Base-by-base conservation (phyloP, 2,113 vertebrate genomes). In the Syrrhaptes paradoxus region DNA sequence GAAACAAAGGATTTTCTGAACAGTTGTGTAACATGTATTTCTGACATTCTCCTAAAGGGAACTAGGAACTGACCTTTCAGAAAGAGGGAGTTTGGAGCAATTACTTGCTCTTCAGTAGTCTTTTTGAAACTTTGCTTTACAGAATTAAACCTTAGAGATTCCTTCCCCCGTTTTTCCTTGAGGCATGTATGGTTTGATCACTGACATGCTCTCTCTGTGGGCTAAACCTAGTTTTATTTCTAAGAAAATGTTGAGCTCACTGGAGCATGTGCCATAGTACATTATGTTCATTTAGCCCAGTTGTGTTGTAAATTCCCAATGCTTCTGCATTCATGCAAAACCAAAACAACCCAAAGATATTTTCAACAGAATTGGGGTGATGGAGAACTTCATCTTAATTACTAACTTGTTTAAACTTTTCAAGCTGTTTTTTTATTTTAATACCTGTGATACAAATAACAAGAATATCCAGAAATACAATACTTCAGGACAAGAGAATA, bases 131-230 rank as follows among this genome's bases (percentile, higher is more conserved):
- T 94, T 78, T 81, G 48, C 89, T 95, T 96, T 91, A 92, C 67
- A 82, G 41, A 95, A 92, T 95, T 92, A 91, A 96, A 91, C 94
- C 95, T 82, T 70, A 92, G 94, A 95, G 93, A 94, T 52, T 92
- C 66, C 45, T 89, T 74, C 79, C 46, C 20, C 51, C 63, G 18
- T n/a, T 94, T 94, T 95, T 95, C 94, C 91, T 92, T 31, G 34
- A 93, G 93, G 87, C 93, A 79, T 75, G 16, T 91, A n/a, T 29
- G 68, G 89, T 93, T 95, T 97, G 94, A 97, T 95, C 94, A 95
- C 70, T 95, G 93, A 82, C 84, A 54, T 85, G n/a, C 36, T 85
- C 70, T 97, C 95, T 94, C 94, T 89, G 86, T 85, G 77, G 94
- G 77, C 93, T 90, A 92, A 97, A 95, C 93, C 93, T 87, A 95